phyloP scores from a whole-genome alignment of 2,797 vertebrate species.

The Tragopan temminckii region DNA sequence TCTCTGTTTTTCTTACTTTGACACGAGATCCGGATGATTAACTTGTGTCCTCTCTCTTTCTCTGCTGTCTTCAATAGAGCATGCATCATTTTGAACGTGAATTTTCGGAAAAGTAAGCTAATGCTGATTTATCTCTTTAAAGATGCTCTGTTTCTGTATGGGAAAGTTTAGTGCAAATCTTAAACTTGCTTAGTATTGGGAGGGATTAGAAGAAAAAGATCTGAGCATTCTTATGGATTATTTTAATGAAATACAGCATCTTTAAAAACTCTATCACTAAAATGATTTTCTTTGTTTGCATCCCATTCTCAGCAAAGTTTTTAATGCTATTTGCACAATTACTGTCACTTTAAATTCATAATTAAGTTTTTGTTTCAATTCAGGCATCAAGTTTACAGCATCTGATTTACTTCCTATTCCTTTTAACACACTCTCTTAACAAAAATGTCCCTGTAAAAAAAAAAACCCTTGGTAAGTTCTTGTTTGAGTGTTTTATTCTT shows the following conservation, averaged over 20 bases:
- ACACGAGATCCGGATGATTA: constrained; percentile 78
- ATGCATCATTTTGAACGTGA: constrained; percentile 97
- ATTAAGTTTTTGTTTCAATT: constrained; percentile 75
- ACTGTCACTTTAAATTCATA: constrained; percentile 72
- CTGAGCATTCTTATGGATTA: constrained; percentile 8
- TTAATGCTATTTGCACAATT: constrained; percentile 74
- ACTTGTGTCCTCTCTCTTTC: constrained; percentile 81
- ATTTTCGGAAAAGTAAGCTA: constrained; percentile 95
- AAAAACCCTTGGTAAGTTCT: constrained; percentile 69
- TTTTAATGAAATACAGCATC: constrained; percentile 78
- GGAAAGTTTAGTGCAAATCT: constrained; percentile 59
- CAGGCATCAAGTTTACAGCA: constrained; percentile 69
- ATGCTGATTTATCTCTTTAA: constrained; percentile 87
- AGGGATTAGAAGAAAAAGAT: constrained; percentile 40
- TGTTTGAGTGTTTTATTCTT: constrained; percentile 64
- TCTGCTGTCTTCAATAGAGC: constrained; percentile 94
- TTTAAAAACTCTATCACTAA: constrained; percentile 75
- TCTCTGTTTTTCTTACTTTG: constrained; percentile 67
- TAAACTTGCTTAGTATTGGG: constrained; percentile 34
- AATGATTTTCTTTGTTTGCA: constrained; percentile 68
- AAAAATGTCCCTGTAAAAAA: constrained; percentile 76
- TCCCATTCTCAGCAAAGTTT: constrained; percentile 71
- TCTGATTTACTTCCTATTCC: constrained; percentile 77
- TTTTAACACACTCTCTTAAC: constrained; percentile 77
- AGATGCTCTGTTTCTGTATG: constrained; percentile 85